phyloP scores from a whole-genome alignment of 1,140 invertebrate species.

The Sweltsa coloradensis region DNA sequence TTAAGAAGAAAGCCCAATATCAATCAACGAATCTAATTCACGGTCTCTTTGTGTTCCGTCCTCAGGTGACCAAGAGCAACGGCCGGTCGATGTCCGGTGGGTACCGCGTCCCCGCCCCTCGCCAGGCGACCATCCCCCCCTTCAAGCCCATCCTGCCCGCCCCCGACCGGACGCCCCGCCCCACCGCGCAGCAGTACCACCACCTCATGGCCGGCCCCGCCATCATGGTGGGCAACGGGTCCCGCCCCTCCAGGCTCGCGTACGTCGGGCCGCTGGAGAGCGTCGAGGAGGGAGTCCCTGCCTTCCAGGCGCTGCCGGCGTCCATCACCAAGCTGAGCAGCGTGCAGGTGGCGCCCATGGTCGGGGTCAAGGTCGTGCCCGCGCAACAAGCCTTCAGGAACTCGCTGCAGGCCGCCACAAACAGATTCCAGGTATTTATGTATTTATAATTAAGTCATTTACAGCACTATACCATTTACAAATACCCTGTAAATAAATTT shows the following conservation, averaged over 20 bases:
- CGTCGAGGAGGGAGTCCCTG: constrained; percentile 25
- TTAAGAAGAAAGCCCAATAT: too few relatives aligned
- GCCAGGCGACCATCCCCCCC: too few relatives aligned
- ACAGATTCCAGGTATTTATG: constrained; percentile 12
- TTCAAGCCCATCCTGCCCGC: too few relatives aligned
- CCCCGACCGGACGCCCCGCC: too few relatives aligned
- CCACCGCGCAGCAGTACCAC: constrained; percentile 26
- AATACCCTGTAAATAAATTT: too few relatives aligned
- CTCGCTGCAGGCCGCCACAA: constrained; percentile 1
- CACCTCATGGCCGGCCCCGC: constrained; percentile 31
- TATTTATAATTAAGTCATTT: too few relatives aligned
- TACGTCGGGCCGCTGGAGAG: constrained; percentile 22
- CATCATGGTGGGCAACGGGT: constrained; percentile 8
- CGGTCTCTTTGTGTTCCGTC: too few relatives aligned
- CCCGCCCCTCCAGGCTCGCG: constrained; percentile 19
- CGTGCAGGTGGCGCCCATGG: background rate
- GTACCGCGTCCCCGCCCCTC: too few relatives aligned
- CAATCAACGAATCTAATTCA: too few relatives aligned
- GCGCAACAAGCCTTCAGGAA: constrained; percentile 5
- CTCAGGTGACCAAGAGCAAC: too few relatives aligned
- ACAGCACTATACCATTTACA: too few relatives aligned
- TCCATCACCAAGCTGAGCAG: background rate
- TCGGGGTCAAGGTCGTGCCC: background rate
- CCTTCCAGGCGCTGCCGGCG: constrained; percentile 34
- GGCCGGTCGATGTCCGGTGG: too few relatives aligned